Evolutionary conservation across 2,113 vertebrate species (phyloP).

Genomic region (Anas platyrhynchos): DNA sequence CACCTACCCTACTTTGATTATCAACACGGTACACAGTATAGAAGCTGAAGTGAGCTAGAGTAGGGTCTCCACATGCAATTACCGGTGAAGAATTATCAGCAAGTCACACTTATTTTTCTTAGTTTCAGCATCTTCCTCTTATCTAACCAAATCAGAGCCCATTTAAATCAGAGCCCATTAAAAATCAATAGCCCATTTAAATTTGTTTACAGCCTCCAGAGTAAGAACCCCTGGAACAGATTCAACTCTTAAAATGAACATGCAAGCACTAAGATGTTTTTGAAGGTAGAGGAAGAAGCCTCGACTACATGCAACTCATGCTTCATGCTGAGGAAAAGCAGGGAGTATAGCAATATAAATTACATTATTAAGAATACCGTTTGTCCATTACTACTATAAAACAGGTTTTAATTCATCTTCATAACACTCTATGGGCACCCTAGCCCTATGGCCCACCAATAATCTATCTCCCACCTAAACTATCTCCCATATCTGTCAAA

Average conservation of each 20-base stretch:
- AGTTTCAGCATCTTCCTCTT: background rate
- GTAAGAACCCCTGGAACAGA: background rate
- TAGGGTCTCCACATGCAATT: background rate
- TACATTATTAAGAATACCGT: background rate
- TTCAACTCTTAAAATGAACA: background rate
- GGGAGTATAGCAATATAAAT: background rate
- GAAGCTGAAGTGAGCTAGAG: background rate
- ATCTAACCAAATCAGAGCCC: background rate
- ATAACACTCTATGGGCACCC: background rate
- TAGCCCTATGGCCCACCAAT: background rate
- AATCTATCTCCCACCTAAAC: background rate
- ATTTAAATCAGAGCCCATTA: background rate
- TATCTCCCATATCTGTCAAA: background rate
- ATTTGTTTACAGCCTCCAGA: background rate
- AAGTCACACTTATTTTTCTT: background rate
- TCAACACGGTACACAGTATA: background rate
- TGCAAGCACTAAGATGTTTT: background rate
- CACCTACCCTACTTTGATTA: background rate
- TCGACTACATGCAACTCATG: background rate
- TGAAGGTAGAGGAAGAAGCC: too few species aligned
- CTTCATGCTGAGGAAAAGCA: background rate
- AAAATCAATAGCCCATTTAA: background rate
- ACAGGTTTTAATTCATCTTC: background rate
- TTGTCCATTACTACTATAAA: background rate
- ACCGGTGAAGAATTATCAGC: background rate